A percentile compares a stretch with the other conserved stretches of the same genome.
phyloP scores from a whole-genome alignment of 2,113 vertebrate genomes.

The Pogona vitticeps region DNA sequence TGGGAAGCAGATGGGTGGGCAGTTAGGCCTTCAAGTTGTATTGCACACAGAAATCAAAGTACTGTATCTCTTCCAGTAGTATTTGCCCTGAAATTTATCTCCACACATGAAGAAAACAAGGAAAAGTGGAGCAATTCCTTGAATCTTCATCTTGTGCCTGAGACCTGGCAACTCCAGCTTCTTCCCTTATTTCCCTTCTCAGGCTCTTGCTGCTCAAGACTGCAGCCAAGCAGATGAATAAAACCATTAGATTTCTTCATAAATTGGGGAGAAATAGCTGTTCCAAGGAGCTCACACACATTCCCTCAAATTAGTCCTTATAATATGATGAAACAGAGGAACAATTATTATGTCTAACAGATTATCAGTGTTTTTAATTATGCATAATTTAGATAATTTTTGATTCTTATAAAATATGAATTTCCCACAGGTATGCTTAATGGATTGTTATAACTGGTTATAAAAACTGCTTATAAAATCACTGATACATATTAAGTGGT shows the following conservation, averaged over 20 bases:
- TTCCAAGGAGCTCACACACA: neutral
- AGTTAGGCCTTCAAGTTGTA: too few relatives aligned
- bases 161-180: too few relatives aligned
- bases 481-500: conserved; percentile 15
- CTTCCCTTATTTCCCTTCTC: neutral
- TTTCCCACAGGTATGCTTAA: conserved; percentile 7
- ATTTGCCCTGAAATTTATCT: too few relatives aligned
- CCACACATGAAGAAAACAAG: too few relatives aligned
- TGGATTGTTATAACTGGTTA: neutral
- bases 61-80: too few relatives aligned
- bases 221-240: neutral
- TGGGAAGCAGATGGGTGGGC: too few relatives aligned
- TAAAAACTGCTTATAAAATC: conserved; percentile 2
- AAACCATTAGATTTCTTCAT: neutral
- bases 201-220: neutral
- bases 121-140: too few relatives aligned
- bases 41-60: too few relatives aligned
- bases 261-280: neutral
- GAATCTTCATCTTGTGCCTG: too few relatives aligned
- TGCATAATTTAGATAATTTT: neutral
- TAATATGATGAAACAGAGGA: neutral
- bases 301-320: rapidly evolving
- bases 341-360: rapidly evolving
- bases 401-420: rapidly evolving
- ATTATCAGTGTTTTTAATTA: conserved; percentile 9